Evolutionary conservation across 2,113 vertebrate genomes (phyloP).

Genomic region (Struthidea cinerea): DNA sequence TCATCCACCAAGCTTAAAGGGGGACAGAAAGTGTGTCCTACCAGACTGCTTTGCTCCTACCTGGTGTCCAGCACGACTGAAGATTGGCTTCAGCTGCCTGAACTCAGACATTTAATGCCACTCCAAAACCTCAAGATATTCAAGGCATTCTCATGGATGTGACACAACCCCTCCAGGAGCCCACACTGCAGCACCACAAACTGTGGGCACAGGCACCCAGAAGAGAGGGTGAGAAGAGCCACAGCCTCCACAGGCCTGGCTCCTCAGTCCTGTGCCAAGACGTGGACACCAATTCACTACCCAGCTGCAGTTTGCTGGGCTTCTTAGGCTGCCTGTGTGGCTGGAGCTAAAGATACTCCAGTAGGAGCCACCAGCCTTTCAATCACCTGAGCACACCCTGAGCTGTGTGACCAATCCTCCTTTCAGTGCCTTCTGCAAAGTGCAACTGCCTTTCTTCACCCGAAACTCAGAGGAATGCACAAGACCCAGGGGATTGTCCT

Average conservation of each 20-base stretch:
- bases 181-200: background rate
- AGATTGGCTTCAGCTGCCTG: background rate
- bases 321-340: background rate
- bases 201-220: background rate
- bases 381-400: background rate
- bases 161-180: background rate
- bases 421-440: background rate
- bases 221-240: background rate
- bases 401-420: background rate
- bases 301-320: background rate
- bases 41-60: background rate
- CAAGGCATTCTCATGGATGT: background rate
- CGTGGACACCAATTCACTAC: background rate
- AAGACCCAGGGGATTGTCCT: background rate
- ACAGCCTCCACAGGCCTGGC: accelerated
- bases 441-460: background rate
- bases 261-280: background rate
- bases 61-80: background rate
- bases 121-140: background rate
- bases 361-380: background rate
- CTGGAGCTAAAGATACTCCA: background rate
- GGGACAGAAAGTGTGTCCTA: background rate
- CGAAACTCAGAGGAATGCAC: background rate
- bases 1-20: background rate
- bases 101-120: background rate